Evolutionary conservation across 2,797 vertebrate genomes (phyloP).

Genomic region (Ibycter americanus): DNA sequence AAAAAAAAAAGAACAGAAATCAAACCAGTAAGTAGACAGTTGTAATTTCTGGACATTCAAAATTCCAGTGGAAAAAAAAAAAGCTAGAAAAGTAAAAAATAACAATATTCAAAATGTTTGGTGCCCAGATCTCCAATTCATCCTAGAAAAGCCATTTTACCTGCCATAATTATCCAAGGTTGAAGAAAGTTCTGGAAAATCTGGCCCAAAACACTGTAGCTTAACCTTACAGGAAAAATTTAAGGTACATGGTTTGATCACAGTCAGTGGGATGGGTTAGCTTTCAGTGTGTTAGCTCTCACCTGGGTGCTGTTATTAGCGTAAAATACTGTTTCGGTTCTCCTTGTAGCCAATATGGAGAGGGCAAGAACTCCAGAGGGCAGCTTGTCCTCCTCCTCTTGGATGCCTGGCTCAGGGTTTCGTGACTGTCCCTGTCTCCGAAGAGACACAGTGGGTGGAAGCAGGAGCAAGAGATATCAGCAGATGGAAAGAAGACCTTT

Average conservation of each 20-base stretch:
- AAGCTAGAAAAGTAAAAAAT: fast-evolving
- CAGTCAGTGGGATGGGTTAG: background rate
- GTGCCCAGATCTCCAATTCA: background rate
- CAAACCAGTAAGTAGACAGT: fast-evolving
- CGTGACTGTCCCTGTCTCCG: background rate
- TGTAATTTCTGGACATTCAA: background rate
- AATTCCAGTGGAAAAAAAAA: background rate
- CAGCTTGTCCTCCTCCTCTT: background rate
- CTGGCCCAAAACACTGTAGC: fast-evolving
- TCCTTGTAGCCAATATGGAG: background rate
- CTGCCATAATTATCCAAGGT: background rate
- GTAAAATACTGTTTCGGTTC: background rate
- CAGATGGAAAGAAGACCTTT: background rate
- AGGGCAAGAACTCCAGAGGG: background rate
- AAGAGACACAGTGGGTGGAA: background rate
- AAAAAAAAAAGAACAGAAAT: too few species aligned
- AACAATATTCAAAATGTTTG: background rate
- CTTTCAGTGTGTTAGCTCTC: background rate
- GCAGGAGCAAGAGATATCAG: background rate
- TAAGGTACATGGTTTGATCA: background rate
- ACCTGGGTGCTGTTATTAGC: background rate
- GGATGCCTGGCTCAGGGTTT: background rate
- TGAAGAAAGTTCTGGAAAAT: background rate
- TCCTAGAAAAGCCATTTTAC: background rate
- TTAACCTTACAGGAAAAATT: background rate